phyloP scores from a whole-genome alignment of 1,140 invertebrate genomes.

The Oryctes rhinoceros region DNA sequence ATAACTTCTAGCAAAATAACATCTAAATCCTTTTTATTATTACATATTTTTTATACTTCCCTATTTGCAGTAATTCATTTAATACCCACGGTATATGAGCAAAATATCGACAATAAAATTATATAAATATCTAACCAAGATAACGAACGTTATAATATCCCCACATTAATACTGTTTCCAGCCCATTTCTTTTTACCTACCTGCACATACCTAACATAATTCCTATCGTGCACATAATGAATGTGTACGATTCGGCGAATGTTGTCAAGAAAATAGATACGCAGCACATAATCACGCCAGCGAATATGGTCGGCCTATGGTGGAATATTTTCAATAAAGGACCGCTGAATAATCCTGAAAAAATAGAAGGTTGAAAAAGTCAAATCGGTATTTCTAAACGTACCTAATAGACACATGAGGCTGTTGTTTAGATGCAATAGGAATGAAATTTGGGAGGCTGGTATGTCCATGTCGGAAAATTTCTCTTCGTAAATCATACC shows the following conservation, averaged over 20 bases:
- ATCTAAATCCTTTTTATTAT: conserved; percentile 6
- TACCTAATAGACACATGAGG: conserved; percentile 54
- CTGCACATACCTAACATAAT: conserved; percentile 56
- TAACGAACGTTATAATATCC: background rate
- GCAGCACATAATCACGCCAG: conserved; percentile 52
- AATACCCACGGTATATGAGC: too few relatives aligned
- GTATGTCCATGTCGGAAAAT: conserved; percentile 51
- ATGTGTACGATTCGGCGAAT: conserved; percentile 53
- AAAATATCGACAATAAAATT: background rate
- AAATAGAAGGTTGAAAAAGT: background rate
- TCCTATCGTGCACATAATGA: conserved; percentile 54
- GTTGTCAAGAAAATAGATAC: conserved; percentile 54
- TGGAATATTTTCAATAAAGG: conserved; percentile 57
- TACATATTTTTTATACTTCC: background rate
- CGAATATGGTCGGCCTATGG: conserved; percentile 52
- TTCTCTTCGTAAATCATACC: conserved; percentile 55
- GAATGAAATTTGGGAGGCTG: conserved; percentile 55
- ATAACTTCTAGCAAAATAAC: conserved; percentile 5
- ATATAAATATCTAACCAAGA: background rate
- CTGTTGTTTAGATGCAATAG: conserved; percentile 56
- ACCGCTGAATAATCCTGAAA: conserved; percentile 56
- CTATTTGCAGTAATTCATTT: background rate
- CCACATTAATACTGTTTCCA: conserved; percentile 32
- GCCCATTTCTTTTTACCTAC: conserved; percentile 3
- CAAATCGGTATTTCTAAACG: background rate